Evolutionary conservation across 1,140 invertebrate species (phyloP).

Genomic region (Heliothis subflexa): DNA sequence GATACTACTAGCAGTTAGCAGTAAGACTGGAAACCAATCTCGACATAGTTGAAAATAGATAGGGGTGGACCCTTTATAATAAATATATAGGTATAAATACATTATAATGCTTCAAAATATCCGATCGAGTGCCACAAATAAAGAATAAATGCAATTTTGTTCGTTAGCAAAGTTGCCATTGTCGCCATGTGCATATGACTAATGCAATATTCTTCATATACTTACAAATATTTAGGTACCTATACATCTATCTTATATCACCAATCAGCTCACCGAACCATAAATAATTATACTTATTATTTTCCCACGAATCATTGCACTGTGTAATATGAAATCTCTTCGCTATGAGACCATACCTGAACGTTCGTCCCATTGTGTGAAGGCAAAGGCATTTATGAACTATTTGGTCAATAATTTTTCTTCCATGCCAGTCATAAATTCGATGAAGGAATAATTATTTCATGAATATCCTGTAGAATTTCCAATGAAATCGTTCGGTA

Average conservation of each 20-base stretch:
- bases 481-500: neutral
- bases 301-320: slow-evolving; percentile 44
- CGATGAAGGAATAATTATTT: neutral
- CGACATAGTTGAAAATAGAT: too few relatives aligned
- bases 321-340: slow-evolving; percentile 23
- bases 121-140: too few relatives aligned
- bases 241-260: neutral
- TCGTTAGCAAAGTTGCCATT: too few relatives aligned
- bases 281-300: slow-evolving; percentile 41
- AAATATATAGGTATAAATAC: too few relatives aligned
- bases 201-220: neutral
- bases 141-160: too few relatives aligned
- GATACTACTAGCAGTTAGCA: too few relatives aligned
- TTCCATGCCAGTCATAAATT: slow-evolving; percentile 15
- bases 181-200: too few relatives aligned
- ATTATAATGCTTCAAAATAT: too few relatives aligned
- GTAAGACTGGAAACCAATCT: too few relatives aligned
- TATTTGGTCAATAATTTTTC: slow-evolving; percentile 24
- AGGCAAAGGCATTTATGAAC: slow-evolving; percentile 32
- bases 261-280: slow-evolving; percentile 27
- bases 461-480: slow-evolving; percentile 13
- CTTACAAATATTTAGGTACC: neutral
- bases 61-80: too few relatives aligned
- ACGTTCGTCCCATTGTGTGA: slow-evolving; percentile 17
- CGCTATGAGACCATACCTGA: slow-evolving; percentile 24